These are phyloP conservation scores for Mesocricetus auratus DNA, from an alignment of 2,113 vertebrate species.

Conservation along the genomic window DNA sequence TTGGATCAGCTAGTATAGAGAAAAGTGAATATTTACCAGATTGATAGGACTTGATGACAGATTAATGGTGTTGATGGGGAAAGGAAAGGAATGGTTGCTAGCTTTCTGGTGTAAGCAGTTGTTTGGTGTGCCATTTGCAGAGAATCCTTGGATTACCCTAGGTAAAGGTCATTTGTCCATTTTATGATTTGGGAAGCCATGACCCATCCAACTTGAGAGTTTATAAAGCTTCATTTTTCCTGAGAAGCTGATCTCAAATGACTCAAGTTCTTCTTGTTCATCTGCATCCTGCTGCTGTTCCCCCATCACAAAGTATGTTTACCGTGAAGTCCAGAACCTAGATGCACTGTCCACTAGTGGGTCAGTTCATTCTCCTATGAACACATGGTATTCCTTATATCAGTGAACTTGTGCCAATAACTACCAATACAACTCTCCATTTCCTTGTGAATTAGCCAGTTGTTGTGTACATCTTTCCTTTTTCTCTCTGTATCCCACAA, in stretches of 20 bases:
- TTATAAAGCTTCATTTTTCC: background rate
- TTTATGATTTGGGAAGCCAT: background rate
- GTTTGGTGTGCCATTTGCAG: background rate
- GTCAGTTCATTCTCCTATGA: background rate
- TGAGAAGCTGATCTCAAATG: background rate
- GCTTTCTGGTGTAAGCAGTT: constrained; percentile 10
- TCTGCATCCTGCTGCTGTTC: background rate
- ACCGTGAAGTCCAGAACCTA: background rate
- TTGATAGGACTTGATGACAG: background rate
- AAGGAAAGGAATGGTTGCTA: background rate
- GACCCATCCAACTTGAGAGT: background rate
- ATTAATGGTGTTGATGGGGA: background rate
- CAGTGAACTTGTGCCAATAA: background rate
- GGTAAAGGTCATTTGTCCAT: background rate
- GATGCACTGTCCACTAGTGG: background rate
- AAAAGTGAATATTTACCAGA: background rate
- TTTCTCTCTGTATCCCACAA: background rate
- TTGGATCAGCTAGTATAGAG: background rate
- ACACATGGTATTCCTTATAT: background rate
- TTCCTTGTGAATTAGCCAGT: background rate
- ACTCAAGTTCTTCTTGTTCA: background rate
- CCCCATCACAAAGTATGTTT: background rate
- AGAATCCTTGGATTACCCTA: background rate
- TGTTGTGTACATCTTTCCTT: background rate
- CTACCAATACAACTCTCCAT: background rate